These are phyloP conservation scores for Hetaerina titia DNA, from an alignment of 2,888 invertebrate species.

Conservation along the genomic window DNA sequence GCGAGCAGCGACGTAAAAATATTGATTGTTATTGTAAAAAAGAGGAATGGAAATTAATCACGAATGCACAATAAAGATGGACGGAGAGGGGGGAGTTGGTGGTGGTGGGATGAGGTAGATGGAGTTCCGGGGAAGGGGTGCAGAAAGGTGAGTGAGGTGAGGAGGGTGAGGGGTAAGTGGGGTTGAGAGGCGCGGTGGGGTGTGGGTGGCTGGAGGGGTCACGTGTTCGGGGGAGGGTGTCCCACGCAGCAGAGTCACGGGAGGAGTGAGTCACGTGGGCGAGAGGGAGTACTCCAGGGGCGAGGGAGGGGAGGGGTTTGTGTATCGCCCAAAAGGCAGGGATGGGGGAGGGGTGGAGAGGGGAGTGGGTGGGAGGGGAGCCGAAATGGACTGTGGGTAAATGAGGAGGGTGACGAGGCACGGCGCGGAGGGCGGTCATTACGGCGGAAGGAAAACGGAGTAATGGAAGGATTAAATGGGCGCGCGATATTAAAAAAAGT, in stretches of 20 bases:
- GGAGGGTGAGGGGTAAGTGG: not conserved
- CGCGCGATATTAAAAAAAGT: slow-evolving; percentile 63
- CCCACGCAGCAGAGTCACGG: not conserved
- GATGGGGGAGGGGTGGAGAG: not conserved
- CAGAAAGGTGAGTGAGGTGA: not conserved
- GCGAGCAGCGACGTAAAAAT: slow-evolving; percentile 60
- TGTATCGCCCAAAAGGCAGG: not conserved
- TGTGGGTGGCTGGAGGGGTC: too few relatives aligned
- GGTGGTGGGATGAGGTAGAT: not conserved
- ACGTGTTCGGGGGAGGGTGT: not conserved
- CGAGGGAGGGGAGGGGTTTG: not conserved
- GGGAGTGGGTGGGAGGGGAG: not conserved
- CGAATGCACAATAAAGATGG: slow-evolving; percentile 65
- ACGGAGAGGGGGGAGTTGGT: not conserved
- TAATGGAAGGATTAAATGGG: slow-evolving; percentile 66
- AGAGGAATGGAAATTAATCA: slow-evolving; percentile 66
- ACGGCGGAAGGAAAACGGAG: slow-evolving; percentile 60
- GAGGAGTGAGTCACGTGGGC: slow-evolving; percentile 21
- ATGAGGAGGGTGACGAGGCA: slow-evolving; percentile 55
- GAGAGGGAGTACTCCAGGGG: not conserved
- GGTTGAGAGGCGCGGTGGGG: not conserved
- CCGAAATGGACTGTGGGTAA: slow-evolving; percentile 10
- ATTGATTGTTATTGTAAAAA: slow-evolving; percentile 66
- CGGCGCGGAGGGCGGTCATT: slow-evolving; percentile 60
- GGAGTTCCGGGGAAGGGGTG: not conserved